Conservation (phyloP, 1,140 invertebrate species). For the Ladona fulva region DNA sequence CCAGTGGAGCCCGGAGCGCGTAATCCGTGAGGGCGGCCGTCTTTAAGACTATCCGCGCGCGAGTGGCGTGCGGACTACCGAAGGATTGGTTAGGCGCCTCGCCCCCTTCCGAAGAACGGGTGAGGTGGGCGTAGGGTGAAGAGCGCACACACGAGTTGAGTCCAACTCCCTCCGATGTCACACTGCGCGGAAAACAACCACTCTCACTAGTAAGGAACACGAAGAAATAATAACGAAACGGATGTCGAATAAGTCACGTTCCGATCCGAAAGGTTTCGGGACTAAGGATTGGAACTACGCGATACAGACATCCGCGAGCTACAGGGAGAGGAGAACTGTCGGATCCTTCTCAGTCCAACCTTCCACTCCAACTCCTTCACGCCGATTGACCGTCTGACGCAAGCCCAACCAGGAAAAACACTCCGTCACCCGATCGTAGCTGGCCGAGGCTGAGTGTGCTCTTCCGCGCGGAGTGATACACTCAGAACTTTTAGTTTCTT, state of each 20-base stretch:
- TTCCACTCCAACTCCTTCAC: slow-evolving; percentile 3
- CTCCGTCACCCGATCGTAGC: background rate
- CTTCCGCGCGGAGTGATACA: background rate
- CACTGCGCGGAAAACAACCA: background rate
- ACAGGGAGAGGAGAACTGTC: background rate
- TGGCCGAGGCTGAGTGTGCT: background rate
- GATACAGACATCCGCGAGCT: background rate
- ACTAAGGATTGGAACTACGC: background rate
- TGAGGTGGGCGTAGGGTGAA: background rate
- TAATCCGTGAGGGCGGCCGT: background rate
- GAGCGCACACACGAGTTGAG: background rate
- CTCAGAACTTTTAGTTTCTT: background rate
- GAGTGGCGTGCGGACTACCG: background rate
- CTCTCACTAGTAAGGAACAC: background rate
- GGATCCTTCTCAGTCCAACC: background rate
- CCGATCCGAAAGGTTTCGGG: background rate
- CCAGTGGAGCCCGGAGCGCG: background rate
- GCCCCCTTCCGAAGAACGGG: background rate
- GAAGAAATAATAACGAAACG: background rate
- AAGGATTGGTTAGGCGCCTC: background rate
- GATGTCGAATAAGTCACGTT: background rate
- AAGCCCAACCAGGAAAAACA: slow-evolving; percentile 4
- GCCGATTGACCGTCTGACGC: background rate
- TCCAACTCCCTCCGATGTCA: background rate
- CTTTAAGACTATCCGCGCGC: background rate